Evolutionary conservation across 2,888 invertebrate genomes (phyloP).

Genomic region (Andrena haemorrhoa): DNA sequence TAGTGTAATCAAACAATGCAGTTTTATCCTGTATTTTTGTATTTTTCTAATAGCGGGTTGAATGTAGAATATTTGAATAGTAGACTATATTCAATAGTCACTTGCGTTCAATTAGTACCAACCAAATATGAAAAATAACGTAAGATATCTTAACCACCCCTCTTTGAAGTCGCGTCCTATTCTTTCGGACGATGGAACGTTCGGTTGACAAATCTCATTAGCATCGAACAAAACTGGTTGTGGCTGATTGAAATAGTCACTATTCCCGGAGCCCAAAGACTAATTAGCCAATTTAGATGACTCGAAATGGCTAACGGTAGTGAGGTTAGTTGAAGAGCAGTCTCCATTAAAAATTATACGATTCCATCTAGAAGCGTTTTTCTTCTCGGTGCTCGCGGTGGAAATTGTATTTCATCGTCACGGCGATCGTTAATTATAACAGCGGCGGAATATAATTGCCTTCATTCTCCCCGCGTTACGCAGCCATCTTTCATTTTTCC

Average conservation of each 20-base stretch:
- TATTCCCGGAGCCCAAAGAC: not conserved
- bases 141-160: too few relatives aligned
- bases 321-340: not conserved
- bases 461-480: not conserved
- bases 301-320: not conserved
- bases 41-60: too few relatives aligned
- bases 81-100: too few relatives aligned
- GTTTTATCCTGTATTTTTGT: too few relatives aligned
- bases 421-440: conserved; percentile 46
- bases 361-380: conserved; percentile 20
- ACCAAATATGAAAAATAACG: too few relatives aligned
- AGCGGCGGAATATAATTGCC: conserved; percentile 35
- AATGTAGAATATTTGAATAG: too few relatives aligned
- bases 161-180: not conserved
- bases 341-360: conserved; percentile 43
- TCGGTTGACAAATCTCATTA: not conserved
- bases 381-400: conserved; percentile 4
- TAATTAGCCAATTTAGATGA: conserved; percentile 38
- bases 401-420: conserved; percentile 39
- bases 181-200: not conserved
- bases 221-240: not conserved
- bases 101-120: too few relatives aligned
- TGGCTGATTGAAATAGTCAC: not conserved
- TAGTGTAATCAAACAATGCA: too few relatives aligned
- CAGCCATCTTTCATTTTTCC: conserved; percentile 9